A percentile compares a stretch with the other conserved stretches of the same genome.
These are phyloP conservation scores for Steromphala cineraria DNA, from an alignment of 2,888 invertebrate species.

Conservation along the genomic window DNA sequence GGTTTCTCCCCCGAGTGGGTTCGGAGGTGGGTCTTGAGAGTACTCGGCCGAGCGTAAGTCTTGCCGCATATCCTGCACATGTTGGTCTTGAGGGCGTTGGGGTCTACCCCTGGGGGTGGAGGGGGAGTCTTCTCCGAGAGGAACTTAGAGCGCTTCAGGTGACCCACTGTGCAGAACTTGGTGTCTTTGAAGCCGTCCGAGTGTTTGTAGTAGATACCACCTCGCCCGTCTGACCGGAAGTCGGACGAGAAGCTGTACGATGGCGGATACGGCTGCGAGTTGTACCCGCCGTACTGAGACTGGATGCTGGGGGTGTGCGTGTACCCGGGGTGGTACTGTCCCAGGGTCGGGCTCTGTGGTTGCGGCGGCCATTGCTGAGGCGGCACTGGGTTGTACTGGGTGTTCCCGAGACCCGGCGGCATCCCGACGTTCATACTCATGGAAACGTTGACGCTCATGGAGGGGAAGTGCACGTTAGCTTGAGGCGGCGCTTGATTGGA, in stretches of 20 bases:
- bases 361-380: conserved; percentile 24
- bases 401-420: conserved; percentile 64
- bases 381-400: conserved; percentile 48
- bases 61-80: conserved; percentile 96
- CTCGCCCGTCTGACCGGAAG: conserved; percentile 49
- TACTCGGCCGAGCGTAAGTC: conserved; percentile 95
- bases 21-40: conserved; percentile 95
- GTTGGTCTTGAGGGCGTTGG: conserved; percentile 77
- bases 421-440: conserved; percentile 98
- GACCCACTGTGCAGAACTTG: conserved; percentile 39
- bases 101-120: conserved; percentile 13
- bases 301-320: conserved; percentile 22
- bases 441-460: conserved; percentile 97
- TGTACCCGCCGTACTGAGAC: conserved; percentile 30
- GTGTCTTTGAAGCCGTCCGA: conserved; percentile 59
- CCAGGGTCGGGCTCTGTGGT: conserved; percentile 23
- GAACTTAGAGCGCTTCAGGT: conserved; percentile 54
- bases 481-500: conserved; percentile 39
- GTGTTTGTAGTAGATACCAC: conserved; percentile 60
- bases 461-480: conserved; percentile 81
- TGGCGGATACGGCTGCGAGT: conserved; percentile 43
- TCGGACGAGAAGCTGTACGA: conserved; percentile 60
- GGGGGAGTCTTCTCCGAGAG: conserved; percentile 48
- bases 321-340: conserved; percentile 30
- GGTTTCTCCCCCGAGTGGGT: conserved; percentile 98